These are phyloP conservation scores for Enteromius unitaeniatus DNA, from an alignment of 2,797 vertebrate species.

Conservation along the genomic window DNA sequence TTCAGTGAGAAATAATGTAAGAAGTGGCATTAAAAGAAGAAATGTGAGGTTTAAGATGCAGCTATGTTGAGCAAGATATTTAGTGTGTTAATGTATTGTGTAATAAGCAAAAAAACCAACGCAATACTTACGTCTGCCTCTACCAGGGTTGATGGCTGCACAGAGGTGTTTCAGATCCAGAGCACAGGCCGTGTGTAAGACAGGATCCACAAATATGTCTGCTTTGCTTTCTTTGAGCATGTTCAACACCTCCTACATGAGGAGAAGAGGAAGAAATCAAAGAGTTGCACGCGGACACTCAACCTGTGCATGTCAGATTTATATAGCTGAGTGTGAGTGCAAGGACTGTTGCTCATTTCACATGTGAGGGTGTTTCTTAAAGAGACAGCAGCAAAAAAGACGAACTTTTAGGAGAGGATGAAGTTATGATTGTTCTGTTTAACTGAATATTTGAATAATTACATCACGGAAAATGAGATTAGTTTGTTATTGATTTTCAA, in stretches of 20 bases:
- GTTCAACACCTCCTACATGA: constrained; percentile 84
- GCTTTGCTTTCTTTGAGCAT: constrained; percentile 92
- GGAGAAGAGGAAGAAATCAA: background rate
- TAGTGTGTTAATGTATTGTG: background rate
- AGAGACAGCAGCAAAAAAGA: background rate
- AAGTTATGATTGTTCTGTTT: background rate
- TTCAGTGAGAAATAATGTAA: background rate
- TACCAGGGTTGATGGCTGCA: constrained; percentile 85
- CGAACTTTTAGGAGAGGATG: background rate
- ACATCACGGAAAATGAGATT: background rate
- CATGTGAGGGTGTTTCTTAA: background rate
- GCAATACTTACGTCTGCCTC: constrained; percentile 83
- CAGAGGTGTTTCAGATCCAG: constrained; percentile 91
- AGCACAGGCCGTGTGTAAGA: constrained; percentile 89
- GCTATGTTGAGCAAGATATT: background rate
- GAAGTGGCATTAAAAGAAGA: background rate
- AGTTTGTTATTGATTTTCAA: background rate
- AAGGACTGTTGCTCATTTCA: background rate
- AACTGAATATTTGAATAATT: background rate
- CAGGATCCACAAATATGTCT: constrained; percentile 89
- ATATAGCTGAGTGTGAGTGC: background rate
- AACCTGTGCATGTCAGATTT: background rate
- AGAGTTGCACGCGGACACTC: background rate
- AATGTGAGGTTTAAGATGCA: background rate
- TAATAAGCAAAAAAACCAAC: background rate